Conservation (phyloP, 1,140 invertebrate genomes). For the Asbolus verrucosus region DNA sequence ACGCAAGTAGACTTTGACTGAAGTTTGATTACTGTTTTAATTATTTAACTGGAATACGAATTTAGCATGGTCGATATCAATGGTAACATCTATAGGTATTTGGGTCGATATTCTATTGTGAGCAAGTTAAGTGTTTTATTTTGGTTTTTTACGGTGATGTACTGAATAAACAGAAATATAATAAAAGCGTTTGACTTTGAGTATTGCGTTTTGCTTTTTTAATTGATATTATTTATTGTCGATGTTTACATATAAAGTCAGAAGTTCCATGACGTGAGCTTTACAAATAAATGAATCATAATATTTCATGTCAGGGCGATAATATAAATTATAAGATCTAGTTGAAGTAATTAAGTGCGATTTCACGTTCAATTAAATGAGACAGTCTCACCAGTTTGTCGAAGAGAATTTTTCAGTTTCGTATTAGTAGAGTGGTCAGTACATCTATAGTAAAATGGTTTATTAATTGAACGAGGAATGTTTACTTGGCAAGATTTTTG, state of each 20-base stretch:
- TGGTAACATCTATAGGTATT: constrained; percentile 38
- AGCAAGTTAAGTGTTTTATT: constrained; percentile 37
- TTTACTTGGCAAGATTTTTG: background rate
- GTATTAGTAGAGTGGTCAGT: background rate
- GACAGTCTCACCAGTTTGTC: background rate
- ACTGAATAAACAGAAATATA: background rate
- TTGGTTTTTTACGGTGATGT: constrained; percentile 25
- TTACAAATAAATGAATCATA: constrained; percentile 35
- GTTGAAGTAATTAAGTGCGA: background rate
- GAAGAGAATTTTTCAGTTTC: background rate
- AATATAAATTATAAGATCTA: background rate
- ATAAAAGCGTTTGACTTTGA: background rate
- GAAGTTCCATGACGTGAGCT: constrained; percentile 15
- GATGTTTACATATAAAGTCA: constrained; percentile 19
- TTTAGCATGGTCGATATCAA: constrained; percentile 24
- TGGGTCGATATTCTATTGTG: constrained; percentile 38
- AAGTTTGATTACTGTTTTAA: background rate
- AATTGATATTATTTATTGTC: constrained; percentile 37
- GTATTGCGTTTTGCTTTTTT: constrained; percentile 7
- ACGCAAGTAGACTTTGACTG: background rate
- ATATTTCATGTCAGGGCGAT: constrained; percentile 16
- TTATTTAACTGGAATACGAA: background rate
- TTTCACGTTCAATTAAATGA: background rate
- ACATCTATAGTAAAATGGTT: background rate
- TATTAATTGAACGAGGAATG: background rate